Base-by-base conservation (phyloP, 2,888 invertebrate genomes). In the Drosophila tanythrix region DNA sequence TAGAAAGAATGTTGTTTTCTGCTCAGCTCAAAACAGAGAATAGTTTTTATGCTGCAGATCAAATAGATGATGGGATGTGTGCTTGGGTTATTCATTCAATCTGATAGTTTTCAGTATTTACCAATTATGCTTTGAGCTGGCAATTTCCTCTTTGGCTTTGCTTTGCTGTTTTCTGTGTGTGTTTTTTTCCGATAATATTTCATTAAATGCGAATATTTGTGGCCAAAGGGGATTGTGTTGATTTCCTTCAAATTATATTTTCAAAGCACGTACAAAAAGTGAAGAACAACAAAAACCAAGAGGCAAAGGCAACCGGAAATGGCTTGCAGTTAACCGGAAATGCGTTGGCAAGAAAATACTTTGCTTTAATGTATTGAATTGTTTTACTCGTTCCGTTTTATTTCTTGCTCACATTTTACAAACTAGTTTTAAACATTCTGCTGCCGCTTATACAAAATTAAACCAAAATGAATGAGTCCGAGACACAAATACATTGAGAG, bases 391-490 rank as follows among this genome's bases (percentile, higher is more conserved):
- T 65, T 65, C 55, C 65, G 55, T 69, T 71, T 82, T 72, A 80
- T 79, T 84, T 52, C 21, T 31, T 79, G 55, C 51, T 61, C 67
- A 61, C 53, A 56, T 81, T 46, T 25, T 70, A 81, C 59, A 81
- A 76, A 79, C 74, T 79, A 81, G 50, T 55, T 67, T 70, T 67
- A 74, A 83, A 74, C 76, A 81, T 46, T 58, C 68, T 66, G 55
- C 43, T 60, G 36, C 46, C 58, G 38, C 65, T 75, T 70, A 59
- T 50, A 59, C 63, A 64, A 71, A 64, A 33, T 50, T 3, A 67
- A 65, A 81, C 76, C 63, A 72, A 61, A 78, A 57, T 52, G 38
- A 40, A 69, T 78, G 65, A 76, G 73, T 40, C 27, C 35, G 51
- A 61, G 53, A 50, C 62, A 43, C 18, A 66, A 70, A 48, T 33